These are phyloP conservation scores for Agrilus mali DNA, from an alignment of 2,888 invertebrate species.

Conservation along the genomic window DNA sequence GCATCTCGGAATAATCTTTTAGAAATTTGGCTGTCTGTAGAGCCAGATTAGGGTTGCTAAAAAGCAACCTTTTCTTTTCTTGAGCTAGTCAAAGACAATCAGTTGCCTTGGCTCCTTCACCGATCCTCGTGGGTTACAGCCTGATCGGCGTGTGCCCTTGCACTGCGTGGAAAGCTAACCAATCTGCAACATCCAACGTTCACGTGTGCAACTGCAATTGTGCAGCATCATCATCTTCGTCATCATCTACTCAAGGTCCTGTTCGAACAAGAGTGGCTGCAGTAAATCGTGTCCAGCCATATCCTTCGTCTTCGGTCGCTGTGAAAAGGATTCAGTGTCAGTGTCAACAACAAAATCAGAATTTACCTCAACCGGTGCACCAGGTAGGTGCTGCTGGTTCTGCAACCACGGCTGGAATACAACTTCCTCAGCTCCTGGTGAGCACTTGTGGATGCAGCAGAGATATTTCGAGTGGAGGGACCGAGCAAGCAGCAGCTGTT, in stretches of 20 bases:
- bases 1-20: too few species aligned
- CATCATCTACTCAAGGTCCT: conserved; percentile 12
- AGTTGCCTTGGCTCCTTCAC: conserved; percentile 36
- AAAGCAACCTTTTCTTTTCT: too few species aligned
- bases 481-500: conserved; percentile 12
- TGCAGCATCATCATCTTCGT: conserved; percentile 1
- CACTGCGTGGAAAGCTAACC: conserved; percentile 37
- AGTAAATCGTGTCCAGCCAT: conserved; percentile 15
- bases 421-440: conserved; percentile 24
- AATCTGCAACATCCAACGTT: conserved; percentile 8
- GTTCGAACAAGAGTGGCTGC: conserved; percentile 16
- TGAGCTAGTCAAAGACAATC: conserved; percentile 16
- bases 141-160: conserved; percentile 43
- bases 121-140: conserved; percentile 39
- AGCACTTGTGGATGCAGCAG: conserved; percentile 26
- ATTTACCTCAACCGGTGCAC: conserved; percentile 15
- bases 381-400: conserved; percentile 10
- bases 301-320: conserved; percentile 15
- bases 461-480: conserved; percentile 20
- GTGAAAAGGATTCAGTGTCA: conserved; percentile 13
- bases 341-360: conserved; percentile 10
- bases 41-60: too few species aligned
- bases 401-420: conserved; percentile 21
- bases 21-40: too few species aligned
- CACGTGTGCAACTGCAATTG: not conserved